Conservation (phyloP, 2,888 invertebrate genomes). For the Protophormia terraenovae region DNA sequence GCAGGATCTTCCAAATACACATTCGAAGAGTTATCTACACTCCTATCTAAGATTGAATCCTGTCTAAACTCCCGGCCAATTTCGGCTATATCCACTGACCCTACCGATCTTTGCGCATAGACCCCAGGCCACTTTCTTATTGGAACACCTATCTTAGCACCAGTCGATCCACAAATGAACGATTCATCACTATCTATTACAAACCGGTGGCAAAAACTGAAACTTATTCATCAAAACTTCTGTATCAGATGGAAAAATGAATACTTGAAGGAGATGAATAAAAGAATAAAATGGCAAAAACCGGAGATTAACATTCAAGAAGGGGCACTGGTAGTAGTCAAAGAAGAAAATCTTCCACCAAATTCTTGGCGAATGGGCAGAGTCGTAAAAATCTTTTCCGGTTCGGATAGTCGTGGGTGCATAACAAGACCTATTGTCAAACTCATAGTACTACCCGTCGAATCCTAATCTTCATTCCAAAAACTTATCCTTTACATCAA, state of each 20-base stretch:
- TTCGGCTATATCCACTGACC: background rate
- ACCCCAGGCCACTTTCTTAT: constrained; percentile 40
- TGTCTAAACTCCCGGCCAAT: background rate
- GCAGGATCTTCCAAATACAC: background rate
- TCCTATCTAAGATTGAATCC: background rate
- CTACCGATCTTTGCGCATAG: background rate
- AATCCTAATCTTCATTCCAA: background rate
- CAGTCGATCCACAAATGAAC: background rate
- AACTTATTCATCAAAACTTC: no score
- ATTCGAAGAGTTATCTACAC: constrained; percentile 11
- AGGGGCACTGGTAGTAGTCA: background rate
- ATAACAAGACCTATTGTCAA: background rate
- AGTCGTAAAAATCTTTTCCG: background rate
- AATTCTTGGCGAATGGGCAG: constrained; percentile 32
- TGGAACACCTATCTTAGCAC: constrained; percentile 1
- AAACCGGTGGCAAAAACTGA: constrained; percentile 15
- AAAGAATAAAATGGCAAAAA: background rate
- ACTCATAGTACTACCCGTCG: background rate
- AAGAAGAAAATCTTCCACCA: constrained; percentile 15
- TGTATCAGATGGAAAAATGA: no score
- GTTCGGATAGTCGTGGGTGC: background rate
- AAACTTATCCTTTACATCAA: no score
- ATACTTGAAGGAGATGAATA: constrained; percentile 11
- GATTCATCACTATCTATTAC: background rate
- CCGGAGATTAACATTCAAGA: background rate